Evolutionary conservation across 2,888 invertebrate species (phyloP).

Genomic region (Sceliomorpha sp.): DNA sequence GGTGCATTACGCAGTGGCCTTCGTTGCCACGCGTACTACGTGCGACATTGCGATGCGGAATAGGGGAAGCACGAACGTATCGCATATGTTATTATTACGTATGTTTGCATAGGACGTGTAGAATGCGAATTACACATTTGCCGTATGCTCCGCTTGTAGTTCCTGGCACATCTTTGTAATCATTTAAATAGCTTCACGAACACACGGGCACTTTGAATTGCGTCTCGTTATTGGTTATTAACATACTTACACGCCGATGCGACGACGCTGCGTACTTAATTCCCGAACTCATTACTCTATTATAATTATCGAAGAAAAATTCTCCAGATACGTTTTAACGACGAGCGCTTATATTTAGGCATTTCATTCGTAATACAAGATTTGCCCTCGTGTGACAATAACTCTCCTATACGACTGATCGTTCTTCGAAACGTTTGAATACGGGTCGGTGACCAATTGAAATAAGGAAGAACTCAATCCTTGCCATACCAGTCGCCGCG

Average conservation of each 20-base stretch:
- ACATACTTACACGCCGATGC: constrained; percentile 4
- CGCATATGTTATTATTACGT: background rate
- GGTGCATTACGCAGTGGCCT: constrained; percentile 15
- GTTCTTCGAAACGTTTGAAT: constrained; percentile 17
- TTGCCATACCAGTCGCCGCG: constrained; percentile 27
- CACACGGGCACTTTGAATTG: constrained; percentile 20
- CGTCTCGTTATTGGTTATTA: constrained; percentile 25
- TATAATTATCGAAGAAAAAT: background rate
- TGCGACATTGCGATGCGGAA: constrained; percentile 12
- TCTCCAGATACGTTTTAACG: too few species aligned
- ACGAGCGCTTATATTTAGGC: constrained; percentile 9
- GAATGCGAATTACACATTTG: constrained; percentile 33
- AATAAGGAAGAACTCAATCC: constrained; percentile 22
- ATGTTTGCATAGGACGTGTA: constrained; percentile 26
- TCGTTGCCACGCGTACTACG: constrained; percentile 5
- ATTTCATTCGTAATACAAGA: too few species aligned
- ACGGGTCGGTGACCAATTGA: constrained; percentile 45
- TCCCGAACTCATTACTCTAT: background rate
- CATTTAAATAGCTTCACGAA: constrained; percentile 35
- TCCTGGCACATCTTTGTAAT: constrained; percentile 29
- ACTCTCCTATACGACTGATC: too few species aligned
- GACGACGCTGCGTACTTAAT: background rate
- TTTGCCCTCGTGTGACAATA: too few species aligned
- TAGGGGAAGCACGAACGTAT: background rate
- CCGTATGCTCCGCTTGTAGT: constrained; percentile 8